Base-by-base conservation (phyloP, 2,888 invertebrate genomes). In the Ypsolopha scabrella region DNA sequence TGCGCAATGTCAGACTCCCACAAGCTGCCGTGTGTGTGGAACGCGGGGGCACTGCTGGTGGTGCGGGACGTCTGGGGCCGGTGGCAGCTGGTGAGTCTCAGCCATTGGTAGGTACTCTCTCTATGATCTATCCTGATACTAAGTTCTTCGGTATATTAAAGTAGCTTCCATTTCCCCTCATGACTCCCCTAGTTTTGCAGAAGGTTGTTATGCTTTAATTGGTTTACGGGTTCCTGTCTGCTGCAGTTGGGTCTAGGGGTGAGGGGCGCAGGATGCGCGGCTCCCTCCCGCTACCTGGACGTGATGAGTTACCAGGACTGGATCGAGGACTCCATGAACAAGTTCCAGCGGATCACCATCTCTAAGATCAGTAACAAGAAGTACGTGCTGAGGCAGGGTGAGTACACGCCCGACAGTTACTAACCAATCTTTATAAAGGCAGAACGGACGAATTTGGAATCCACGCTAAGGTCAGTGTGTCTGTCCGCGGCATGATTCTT, bases 301-400 rank as follows among this genome's bases (percentile, higher is more conserved):
- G 72, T 79, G 70, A 65, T 72, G 65, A 70, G 66, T 58, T 81
- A 80, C 65, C 72, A 64, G 53, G 72, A 77, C 41, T 81, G 80
- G 80, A 53, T 81, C 0, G 60, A 68, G 46, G 34, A 55, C 50
- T 68, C 67, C 43, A 67, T 81, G 4, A 36, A 53, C 47, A 60
- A 68, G 57, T 80, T 72, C 68, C 64, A 64, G 36, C 57, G 67
- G 11, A 56, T 80, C 56, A 76, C 72, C 52, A 76, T 80, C 47
- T 65, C 76, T 11, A 71, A 67, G 61, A 61, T 80, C 14, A 57
- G 55, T 55, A 63, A 70, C 1, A 71, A 77, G 51, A 77, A 75
- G 55, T 80, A 65, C 49, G 67, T 79, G 0, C 55, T 80, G 9
- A 62, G 80, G 14, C 34, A 45, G n/a, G n/a, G 35, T 33, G 24